phyloP scores from a whole-genome alignment of 1,140 invertebrate genomes.

The Anastrepha ludens region DNA sequence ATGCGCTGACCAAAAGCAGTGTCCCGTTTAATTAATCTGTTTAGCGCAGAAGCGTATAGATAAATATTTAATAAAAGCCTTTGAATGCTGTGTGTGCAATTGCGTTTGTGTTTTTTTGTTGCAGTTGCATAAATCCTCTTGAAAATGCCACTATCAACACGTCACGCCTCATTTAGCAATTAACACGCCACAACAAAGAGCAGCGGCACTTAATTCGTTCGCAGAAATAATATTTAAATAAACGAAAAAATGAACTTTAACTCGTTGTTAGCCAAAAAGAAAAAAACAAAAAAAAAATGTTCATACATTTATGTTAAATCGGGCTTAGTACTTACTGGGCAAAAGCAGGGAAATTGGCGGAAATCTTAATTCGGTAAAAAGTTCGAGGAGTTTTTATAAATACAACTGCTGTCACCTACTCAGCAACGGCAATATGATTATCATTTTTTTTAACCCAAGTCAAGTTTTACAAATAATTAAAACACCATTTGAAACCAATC shows the following conservation, averaged over 20 bases:
- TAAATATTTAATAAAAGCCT: constrained; percentile 12
- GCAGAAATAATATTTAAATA: constrained; percentile 23
- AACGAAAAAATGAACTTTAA: background rate
- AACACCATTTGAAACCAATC: too few relatives aligned
- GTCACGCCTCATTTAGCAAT: constrained; percentile 53
- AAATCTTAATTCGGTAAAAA: too few relatives aligned
- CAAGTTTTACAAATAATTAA: too few relatives aligned
- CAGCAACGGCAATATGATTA: too few relatives aligned
- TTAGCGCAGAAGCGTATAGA: constrained; percentile 38
- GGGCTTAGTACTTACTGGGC: too few relatives aligned
- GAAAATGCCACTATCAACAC: constrained; percentile 48
- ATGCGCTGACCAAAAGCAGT: background rate
- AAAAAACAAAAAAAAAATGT: too few relatives aligned
- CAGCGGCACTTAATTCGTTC: constrained; percentile 3
- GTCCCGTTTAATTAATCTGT: constrained; percentile 39
- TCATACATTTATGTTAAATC: too few relatives aligned
- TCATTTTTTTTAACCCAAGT: too few relatives aligned
- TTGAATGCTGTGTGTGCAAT: background rate
- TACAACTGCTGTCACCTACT: too few relatives aligned
- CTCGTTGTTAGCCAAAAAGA: background rate
- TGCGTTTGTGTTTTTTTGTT: background rate
- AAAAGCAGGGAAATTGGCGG: too few relatives aligned
- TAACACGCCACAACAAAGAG: constrained; percentile 43
- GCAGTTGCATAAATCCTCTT: constrained; percentile 42
- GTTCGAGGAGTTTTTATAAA: too few relatives aligned